Evolutionary conservation across 1,140 invertebrate species (phyloP), one percentile per base, ranked within the genome.

Genomic region (Brachionus plicatilis): DNA sequence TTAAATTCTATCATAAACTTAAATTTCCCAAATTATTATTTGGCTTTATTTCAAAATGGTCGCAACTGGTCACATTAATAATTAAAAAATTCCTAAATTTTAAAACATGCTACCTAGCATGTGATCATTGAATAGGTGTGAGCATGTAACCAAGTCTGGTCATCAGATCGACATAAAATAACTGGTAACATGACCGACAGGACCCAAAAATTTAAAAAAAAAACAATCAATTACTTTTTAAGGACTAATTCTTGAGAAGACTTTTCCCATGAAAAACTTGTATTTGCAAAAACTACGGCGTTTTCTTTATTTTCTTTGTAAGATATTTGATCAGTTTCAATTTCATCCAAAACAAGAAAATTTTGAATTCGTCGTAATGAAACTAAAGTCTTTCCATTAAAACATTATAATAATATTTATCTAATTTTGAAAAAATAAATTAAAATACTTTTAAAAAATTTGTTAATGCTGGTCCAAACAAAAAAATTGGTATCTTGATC

Each of bases 401-500:
- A 45, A 14, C 33, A 37, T 37, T 1, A 7, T 37, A 7, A 7
- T 37, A 37, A 37, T 37, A 37, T 6, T 37, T 37, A 37, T 37
- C 33, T 17, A 65, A 65, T 1, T 6, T 47, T 29, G 0, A 50
- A 12, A 27, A n/a, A 60, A 82, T n/a, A 17, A 65, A 43, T 37
- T 50, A 45, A 60, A 41, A 12, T 82, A 82, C 82, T 53, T 70
- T 41, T n/a, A 84, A 24, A 9, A 72, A 70, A 24, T 37, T 50
- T 47, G 89, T 88, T 84, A 92, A 90, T 29, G 92, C 86, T 86
- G 91, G 90, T 2, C 92, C 91, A 65, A 93, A 87, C 86, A 92
- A 90, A 43, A 88, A 87, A 75, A 93, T 91, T 86, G 97, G 96
- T 90, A 97, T 96, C 88, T 96, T 93, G 86, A 99, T 93, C 86